Evolutionary conservation across 2,113 vertebrate genomes (phyloP).

Genomic region (Murina feae): DNA sequence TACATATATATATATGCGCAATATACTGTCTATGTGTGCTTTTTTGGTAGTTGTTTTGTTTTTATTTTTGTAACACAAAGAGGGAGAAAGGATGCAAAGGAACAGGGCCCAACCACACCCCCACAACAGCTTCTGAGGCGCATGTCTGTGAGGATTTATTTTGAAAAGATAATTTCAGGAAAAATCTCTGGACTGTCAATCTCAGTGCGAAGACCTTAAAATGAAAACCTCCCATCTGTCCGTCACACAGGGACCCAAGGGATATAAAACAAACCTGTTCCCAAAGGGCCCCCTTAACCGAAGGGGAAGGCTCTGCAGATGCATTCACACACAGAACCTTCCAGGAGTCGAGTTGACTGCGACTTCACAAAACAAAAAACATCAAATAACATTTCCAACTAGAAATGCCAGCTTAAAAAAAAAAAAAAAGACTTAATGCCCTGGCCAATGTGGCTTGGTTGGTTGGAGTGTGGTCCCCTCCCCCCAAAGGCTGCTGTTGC

Average conservation of each 20-base stretch:
- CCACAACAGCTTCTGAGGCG: not conserved
- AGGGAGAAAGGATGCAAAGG: not conserved
- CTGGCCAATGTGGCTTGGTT: too few relatives aligned
- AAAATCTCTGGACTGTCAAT: not conserved
- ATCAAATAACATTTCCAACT: conserved; percentile 7
- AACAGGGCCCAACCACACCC: not conserved
- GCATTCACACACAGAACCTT: not conserved
- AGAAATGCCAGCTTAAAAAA: not conserved
- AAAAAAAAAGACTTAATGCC: not conserved
- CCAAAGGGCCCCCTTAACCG: not conserved
- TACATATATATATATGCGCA: not conserved
- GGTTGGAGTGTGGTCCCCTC: too few relatives aligned
- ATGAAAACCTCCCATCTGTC: not conserved
- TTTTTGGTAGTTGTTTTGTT: not conserved
- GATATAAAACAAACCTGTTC: not conserved
- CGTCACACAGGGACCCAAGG: conserved; percentile 4
- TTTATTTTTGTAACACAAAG: conserved; percentile 49
- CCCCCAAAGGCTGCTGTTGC: too few relatives aligned
- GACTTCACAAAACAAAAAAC: not conserved
- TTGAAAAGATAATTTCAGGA: not conserved
- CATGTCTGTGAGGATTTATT: not conserved
- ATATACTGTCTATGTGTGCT: not conserved
- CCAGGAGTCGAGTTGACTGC: not conserved
- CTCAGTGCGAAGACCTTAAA: conserved; percentile 26
- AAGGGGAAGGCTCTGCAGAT: not conserved